Base-by-base conservation (phyloP, 2,888 invertebrate genomes). In the Drosophila gaucha region DNA sequence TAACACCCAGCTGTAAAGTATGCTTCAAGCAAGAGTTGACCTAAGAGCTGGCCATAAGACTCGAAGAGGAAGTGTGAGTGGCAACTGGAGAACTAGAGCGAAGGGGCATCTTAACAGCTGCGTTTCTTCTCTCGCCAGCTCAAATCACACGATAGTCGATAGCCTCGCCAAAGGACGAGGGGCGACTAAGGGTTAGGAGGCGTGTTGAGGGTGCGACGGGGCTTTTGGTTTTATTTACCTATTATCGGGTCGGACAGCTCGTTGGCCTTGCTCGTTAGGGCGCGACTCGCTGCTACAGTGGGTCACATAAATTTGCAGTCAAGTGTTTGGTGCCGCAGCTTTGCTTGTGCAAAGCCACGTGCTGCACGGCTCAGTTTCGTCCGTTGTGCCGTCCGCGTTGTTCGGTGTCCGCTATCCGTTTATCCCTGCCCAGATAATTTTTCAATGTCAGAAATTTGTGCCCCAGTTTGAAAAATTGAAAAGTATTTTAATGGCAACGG, bases 361-460 rank as follows among this genome's bases (percentile, higher is more conserved):
- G 36, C 49, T 35, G 26, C 49, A 8, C 35, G 49, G 20, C 47
- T 35, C 47, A 24, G 43, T 28, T 43, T 28, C 9, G 18, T 33
- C 43, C n/a, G 30, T 1, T 26, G 16, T 10, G 43, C 43, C n/a
- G n/a, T n/a, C n/a, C n/a, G n/a, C n/a, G n/a, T 24, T 47, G 33
- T 49, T n/a, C n/a, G n/a, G n/a, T n/a, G n/a, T n/a, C 58, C 67
- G 38, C 36, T 51, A 49, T 73, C 57, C 54, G 46, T 56, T 75
- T 75, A 75, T 72, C 66, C 69, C 50, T 64, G 68, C 30, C 64
- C 52, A 54, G 70, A 82, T 78, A 85, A 85, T 87, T 87, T 83
- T 85, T 83, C 82, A 83, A 85, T 87, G 88, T 83, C 82, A 72
- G 70, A 84, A 78, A 67, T 71, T 82, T 68, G 57, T 63, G 76